Evolutionary conservation across 2,797 vertebrate genomes (phyloP), one percentile per base, ranked within the genome.

Genomic region (Nyctalus aviator): DNA sequence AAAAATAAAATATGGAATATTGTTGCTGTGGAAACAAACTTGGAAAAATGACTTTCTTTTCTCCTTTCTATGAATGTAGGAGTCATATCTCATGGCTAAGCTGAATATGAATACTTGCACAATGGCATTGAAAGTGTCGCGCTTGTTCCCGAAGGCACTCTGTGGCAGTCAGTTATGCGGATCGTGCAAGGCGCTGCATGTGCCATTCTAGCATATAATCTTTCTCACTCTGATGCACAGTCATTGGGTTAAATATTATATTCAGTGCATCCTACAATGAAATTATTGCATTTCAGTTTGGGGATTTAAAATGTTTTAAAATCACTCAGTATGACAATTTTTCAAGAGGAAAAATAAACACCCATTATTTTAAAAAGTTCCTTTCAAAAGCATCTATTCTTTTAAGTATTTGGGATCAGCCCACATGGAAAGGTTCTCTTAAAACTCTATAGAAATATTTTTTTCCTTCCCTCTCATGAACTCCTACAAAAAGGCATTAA

Each of bases 11-110:
- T 77, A 93, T 15, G 78, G 83, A 81, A 71, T 90, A 83, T 30
- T 95, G 96, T 96, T 96, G 88, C 96, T 92, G 57, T 96, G 96
- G 95, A 96, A 96, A 97, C 95, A 94, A 95, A 97, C 88, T 95
- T 82, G 44, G 88, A 79, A 84, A 84, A 76, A 82, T 50, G n/a
- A 69, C 71, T 97, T 95, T 91, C 48, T 91, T 88, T 93, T 50
- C 89, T 91, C 66, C 73, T 92, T 84, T 87, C 30, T 90, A 68
- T 78, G 90, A 84, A 81, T 37, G 81, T 57, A 69, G n/a, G 62
- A 88, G 55, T 86, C 18, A 0, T 20, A 76, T 20, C 84, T 93
- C n/a, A 20, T 6, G 15, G 84, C 57, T 90, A 32, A 48, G 37
- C 35, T 35, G 79, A 85, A n/a, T 10, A 7, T 37, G 46, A 89